Percentiles rank a stretch among this genome's conserved stretches.
Evolutionary conservation across 1,140 invertebrate genomes (phyloP).

Genomic region (Panagrolaimus sp.): DNA sequence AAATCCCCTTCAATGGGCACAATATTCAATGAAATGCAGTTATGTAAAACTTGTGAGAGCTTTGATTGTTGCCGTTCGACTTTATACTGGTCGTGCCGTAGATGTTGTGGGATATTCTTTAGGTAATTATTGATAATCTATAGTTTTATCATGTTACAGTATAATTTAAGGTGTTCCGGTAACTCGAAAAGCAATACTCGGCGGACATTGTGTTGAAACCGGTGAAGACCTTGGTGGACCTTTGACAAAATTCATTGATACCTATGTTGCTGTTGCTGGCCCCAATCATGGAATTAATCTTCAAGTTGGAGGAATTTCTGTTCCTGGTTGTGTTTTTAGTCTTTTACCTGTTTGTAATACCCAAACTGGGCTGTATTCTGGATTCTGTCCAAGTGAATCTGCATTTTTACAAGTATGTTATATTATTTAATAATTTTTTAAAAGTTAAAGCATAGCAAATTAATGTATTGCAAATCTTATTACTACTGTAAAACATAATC

Average conservation of each 20-base stretch:
- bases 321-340: conserved; percentile 55
- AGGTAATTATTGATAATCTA: too few relatives aligned
- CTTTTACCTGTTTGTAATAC: conserved; percentile 49
- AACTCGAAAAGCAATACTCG: conserved; percentile 54
- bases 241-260: conserved; percentile 53
- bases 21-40: conserved; percentile 44
- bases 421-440: background rate
- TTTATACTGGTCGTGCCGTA: conserved; percentile 54
- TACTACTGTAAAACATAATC: background rate
- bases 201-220: conserved; percentile 55
- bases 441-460: conserved; percentile 12
- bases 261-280: conserved; percentile 55
- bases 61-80: conserved; percentile 55
- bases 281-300: conserved; percentile 57
- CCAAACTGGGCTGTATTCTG: conserved; percentile 54
- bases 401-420: conserved; percentile 41
- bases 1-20: conserved; percentile 55
- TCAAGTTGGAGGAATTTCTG: conserved; percentile 48
- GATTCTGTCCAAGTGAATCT: conserved; percentile 53
- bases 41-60: conserved; percentile 51
- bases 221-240: conserved; percentile 53
- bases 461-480: conserved; percentile 21
- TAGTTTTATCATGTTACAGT: too few relatives aligned
- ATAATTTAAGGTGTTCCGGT: conserved; percentile 41
- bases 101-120: conserved; percentile 58